phyloP scores from a whole-genome alignment of 2,888 invertebrate species.

The Diplolepis rosae region DNA sequence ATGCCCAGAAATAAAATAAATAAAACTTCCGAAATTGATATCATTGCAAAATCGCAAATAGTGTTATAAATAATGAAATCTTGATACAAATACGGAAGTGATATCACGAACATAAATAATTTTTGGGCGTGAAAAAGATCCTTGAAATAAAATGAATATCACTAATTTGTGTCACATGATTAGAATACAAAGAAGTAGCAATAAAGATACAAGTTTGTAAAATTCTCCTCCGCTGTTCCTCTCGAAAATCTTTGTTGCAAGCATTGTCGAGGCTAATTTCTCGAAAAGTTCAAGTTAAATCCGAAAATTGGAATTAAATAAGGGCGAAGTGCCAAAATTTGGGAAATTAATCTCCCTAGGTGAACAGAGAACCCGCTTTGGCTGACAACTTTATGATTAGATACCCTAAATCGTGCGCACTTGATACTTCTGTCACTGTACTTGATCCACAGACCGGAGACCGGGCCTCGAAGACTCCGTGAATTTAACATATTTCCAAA shows the following conservation, averaged over 20 bases:
- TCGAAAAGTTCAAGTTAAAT: constrained; percentile 45
- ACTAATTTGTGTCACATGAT: not conserved
- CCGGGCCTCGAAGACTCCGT: not conserved
- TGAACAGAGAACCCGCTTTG: not conserved
- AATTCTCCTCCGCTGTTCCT: not conserved
- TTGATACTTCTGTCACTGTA: not conserved
- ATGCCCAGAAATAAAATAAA: not conserved
- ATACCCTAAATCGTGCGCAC: not conserved
- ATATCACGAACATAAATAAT: constrained; percentile 25
- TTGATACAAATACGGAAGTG: not conserved
- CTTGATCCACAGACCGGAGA: not conserved
- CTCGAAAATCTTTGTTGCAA: not conserved
- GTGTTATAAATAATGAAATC: too few relatives aligned
- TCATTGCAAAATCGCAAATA: not conserved
- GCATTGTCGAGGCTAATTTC: constrained; percentile 38
- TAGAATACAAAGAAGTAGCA: not conserved
- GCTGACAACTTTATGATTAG: constrained; percentile 18
- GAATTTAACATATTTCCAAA: not conserved
- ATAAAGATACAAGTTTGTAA: not conserved
- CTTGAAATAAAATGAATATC: not conserved
- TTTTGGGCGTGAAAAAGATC: not conserved
- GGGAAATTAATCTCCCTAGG: not conserved
- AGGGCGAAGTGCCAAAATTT: constrained; percentile 41
- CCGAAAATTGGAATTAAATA: constrained; percentile 27
- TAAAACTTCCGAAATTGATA: not conserved